A percentile compares a stretch with the other conserved stretches of the same genome.
Conservation (phyloP, 2,113 vertebrate genomes). For the Pampusana beccarii region DNA sequence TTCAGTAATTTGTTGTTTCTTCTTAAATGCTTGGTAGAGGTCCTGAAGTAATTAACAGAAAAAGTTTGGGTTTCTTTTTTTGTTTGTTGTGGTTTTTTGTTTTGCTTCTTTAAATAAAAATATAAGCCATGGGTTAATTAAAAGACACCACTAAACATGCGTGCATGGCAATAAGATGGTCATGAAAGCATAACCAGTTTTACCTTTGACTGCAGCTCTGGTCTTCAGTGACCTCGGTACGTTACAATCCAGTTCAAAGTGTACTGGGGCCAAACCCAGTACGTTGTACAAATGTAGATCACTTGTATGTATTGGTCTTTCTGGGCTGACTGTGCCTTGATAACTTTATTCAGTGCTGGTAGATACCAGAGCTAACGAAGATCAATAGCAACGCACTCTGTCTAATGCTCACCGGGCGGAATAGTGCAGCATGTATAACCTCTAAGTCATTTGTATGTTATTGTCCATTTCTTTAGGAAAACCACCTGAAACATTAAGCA, state of each 20-base stretch:
- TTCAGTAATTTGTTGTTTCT: not conserved
- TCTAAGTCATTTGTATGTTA: not conserved
- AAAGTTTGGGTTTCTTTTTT: fast-evolving
- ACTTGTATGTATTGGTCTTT: fast-evolving
- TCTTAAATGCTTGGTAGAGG: not conserved
- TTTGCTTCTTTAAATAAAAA: not conserved
- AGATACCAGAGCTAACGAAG: not conserved
- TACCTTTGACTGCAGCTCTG: not conserved
- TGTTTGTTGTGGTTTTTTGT: not conserved
- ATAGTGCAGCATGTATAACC: not conserved
- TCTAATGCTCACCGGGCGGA: not conserved
- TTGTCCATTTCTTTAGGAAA: not conserved
- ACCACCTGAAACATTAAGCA: not conserved
- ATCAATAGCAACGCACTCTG: fast-evolving
- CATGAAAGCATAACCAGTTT: not conserved
- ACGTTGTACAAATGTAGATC: fast-evolving
- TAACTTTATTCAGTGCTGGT: not conserved
- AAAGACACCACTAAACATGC: not conserved
- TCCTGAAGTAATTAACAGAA: not conserved
- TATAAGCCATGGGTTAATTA: not conserved
- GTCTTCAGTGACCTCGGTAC: not conserved
- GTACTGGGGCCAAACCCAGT: not conserved
- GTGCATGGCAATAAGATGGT: too few species aligned
- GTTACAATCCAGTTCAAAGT: not conserved
- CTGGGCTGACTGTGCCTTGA: not conserved